Evolutionary conservation across 2,888 invertebrate species (phyloP).

Genomic region (Epistrophe eligans): DNA sequence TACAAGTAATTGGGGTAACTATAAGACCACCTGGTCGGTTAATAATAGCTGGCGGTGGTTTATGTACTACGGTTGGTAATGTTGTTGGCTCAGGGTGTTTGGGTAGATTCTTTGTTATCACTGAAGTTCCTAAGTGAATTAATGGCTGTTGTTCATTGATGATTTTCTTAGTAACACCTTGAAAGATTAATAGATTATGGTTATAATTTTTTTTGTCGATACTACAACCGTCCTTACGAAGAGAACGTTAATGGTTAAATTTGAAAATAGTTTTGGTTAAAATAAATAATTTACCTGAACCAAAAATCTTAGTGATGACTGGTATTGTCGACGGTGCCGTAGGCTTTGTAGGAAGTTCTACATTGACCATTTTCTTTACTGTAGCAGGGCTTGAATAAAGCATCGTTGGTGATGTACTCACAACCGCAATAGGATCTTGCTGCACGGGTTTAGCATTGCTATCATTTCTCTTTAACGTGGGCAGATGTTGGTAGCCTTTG

Average conservation of each 20-base stretch:
- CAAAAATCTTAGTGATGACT: conserved; percentile 45
- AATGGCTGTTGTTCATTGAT: conserved; percentile 34
- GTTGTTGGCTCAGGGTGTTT: conserved; percentile 37
- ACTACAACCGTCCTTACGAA: too few relatives aligned
- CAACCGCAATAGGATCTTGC: neutral
- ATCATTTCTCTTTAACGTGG: conserved; percentile 33
- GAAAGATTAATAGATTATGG: neutral
- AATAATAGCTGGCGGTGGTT: conserved; percentile 25
- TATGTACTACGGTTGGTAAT: conserved; percentile 29
- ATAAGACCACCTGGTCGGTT: conserved; percentile 57
- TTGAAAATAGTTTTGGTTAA: neutral
- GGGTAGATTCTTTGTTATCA: conserved; percentile 44
- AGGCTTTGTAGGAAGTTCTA: conserved; percentile 54
- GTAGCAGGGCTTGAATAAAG: conserved; percentile 24
- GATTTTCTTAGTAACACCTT: conserved; percentile 6
- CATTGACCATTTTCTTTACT: conserved; percentile 50
- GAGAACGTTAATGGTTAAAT: too few relatives aligned
- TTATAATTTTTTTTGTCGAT: too few relatives aligned
- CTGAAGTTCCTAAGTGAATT: conserved; percentile 47
- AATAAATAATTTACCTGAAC: conserved; percentile 20
- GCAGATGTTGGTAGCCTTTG: conserved; percentile 33
- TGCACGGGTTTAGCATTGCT: neutral
- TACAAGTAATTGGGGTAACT: conserved; percentile 58
- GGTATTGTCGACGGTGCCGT: conserved; percentile 42
- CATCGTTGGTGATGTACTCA: conserved; percentile 13